Percentiles rank a stretch among this genome's conserved stretches.
Evolutionary conservation across 2,113 vertebrate genomes (phyloP).

Genomic region (Phodopus roborovskii): DNA sequence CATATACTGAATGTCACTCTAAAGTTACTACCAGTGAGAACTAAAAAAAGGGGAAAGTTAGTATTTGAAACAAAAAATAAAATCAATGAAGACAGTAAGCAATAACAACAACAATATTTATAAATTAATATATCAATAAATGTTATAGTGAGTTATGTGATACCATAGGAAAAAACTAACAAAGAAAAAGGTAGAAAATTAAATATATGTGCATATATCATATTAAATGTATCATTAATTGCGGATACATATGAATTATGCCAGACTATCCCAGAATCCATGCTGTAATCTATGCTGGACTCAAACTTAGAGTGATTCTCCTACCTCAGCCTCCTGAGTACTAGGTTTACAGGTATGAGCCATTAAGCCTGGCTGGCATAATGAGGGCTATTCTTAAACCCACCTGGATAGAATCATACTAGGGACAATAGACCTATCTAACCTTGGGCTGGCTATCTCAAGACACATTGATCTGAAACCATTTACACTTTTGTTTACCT

Average conservation of each 20-base stretch:
- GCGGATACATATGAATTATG: neutral
- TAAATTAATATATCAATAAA: slow-evolving; percentile 30
- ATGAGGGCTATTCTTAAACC: neutral
- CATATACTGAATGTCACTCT: neutral
- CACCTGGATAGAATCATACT: neutral
- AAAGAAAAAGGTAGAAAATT: neutral
- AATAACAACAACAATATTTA: neutral
- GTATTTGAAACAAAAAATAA: slow-evolving; percentile 3
- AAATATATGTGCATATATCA: neutral
- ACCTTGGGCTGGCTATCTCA: neutral
- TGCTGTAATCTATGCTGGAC: neutral
- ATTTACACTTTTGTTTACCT: neutral
- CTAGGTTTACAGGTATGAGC: neutral
- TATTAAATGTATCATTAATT: neutral
- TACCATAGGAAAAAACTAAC: neutral
- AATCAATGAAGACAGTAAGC: neutral
- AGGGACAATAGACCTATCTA: neutral
- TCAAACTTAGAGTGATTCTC: neutral
- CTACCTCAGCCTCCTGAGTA: neutral
- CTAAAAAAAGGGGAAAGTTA: neutral
- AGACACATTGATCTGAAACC: neutral
- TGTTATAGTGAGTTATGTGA: neutral
- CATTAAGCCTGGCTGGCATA: neutral
- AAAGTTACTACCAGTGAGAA: neutral
- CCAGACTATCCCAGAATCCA: neutral